A percentile compares a stretch with the other conserved stretches of the same genome.
These are phyloP conservation scores for Thryonomys swinderianus DNA, from an alignment of 2,113 vertebrate species.

Conservation along the genomic window DNA sequence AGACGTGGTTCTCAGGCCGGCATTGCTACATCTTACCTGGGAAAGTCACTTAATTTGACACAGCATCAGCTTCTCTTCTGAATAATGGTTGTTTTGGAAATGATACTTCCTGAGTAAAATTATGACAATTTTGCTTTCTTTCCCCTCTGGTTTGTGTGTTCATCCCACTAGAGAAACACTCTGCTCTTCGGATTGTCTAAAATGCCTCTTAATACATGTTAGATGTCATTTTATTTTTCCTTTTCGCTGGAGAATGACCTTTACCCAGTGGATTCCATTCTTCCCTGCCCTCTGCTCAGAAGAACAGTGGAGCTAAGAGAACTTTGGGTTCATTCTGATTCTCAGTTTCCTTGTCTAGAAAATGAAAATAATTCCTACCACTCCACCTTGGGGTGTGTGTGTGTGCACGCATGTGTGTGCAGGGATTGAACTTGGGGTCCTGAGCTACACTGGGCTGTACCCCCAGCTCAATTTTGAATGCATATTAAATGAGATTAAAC, in stretches of 20 bases:
- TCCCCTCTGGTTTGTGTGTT: not conserved
- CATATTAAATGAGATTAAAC: not conserved
- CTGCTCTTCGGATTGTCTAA: not conserved
- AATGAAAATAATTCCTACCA: not conserved
- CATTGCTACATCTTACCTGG: not conserved
- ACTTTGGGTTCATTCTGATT: not conserved
- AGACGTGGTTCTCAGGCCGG: not conserved
- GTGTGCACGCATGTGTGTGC: too few species aligned
- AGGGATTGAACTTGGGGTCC: not conserved
- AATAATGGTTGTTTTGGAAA: not conserved
- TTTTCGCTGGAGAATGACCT: not conserved
- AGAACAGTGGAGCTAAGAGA: not conserved
- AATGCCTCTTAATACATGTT: not conserved
- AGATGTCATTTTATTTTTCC: not conserved
- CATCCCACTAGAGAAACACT: not conserved
- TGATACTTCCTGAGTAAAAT: not conserved
- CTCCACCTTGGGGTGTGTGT: not conserved
- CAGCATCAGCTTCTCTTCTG: not conserved
- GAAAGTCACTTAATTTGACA: not conserved
- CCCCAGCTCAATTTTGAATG: not conserved
- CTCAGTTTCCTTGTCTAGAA: not conserved
- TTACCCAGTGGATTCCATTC: not conserved
- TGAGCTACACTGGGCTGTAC: not conserved
- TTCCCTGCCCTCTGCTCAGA: not conserved
- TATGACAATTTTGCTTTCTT: not conserved